A percentile compares a stretch with the other conserved stretches of the same genome.
phyloP scores from a whole-genome alignment of 2,797 vertebrate genomes.

The Pyrocephalus nanus region DNA sequence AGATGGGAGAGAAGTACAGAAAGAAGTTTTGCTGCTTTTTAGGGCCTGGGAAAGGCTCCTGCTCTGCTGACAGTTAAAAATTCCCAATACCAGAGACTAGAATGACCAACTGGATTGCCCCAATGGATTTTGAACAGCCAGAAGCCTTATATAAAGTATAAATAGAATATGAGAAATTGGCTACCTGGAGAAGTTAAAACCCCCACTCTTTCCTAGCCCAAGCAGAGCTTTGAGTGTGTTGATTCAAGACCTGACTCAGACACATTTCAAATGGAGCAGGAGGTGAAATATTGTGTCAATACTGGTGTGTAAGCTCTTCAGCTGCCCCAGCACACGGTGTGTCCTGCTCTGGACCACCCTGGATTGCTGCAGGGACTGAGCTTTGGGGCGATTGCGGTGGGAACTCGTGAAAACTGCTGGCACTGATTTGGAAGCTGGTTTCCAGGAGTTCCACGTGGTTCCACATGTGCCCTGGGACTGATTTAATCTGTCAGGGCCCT shows the following conservation, averaged over 20 bases:
- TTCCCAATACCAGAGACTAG: background rate
- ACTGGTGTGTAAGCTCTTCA: background rate
- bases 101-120: background rate
- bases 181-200: background rate
- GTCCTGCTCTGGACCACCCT: accelerated
- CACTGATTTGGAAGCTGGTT: background rate
- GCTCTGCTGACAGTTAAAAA: background rate
- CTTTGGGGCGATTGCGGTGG: background rate
- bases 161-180: background rate
- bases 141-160: background rate
- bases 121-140: background rate
- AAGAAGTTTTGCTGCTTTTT: background rate
- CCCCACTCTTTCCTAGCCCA: background rate
- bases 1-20: background rate
- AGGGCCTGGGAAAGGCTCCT: background rate
- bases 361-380: background rate
- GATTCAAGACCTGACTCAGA: no score
- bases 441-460: background rate
- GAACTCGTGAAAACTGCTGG: background rate
- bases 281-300: background rate
- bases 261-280: background rate
- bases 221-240: background rate
- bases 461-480: background rate
- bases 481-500: background rate
- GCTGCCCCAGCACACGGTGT: accelerated